Evolutionary conservation across 2,113 vertebrate species (phyloP).

Genomic region (Isichthys henryi): DNA sequence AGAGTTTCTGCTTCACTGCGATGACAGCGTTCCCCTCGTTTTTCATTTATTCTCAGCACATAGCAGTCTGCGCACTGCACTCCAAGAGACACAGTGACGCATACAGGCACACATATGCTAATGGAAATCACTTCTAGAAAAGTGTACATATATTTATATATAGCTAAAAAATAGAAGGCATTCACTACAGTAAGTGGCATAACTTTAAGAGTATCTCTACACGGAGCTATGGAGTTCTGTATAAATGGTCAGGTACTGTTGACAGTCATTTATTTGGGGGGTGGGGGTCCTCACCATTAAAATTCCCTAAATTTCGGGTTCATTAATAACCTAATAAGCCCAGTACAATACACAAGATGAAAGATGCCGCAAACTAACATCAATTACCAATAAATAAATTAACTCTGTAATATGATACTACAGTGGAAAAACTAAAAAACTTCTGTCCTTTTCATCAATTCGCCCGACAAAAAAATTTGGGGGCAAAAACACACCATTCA

Average conservation of each 20-base stretch:
- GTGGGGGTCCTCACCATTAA: neutral
- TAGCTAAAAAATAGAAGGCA: neutral
- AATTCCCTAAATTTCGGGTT: neutral
- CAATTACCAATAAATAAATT: neutral
- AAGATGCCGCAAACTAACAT: neutral
- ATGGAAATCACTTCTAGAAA: neutral
- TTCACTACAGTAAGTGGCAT: neutral
- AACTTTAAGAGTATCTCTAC: neutral
- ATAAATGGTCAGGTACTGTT: neutral
- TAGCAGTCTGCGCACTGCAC: neutral
- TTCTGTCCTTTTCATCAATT: neutral
- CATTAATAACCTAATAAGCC: neutral
- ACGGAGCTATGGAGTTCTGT: neutral
- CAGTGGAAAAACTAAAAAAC: neutral
- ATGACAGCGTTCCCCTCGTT: neutral
- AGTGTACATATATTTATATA: neutral
- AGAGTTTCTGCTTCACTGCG: neutral
- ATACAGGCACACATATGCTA: neutral
- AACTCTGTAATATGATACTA: neutral
- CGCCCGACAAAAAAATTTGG: neutral
- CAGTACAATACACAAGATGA: neutral
- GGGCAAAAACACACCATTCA: neutral
- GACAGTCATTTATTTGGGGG: neutral
- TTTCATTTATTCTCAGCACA: neutral
- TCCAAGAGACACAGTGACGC: neutral